Evolutionary conservation across 2,113 vertebrate species (phyloP), one percentile per base, ranked within the genome.

Genomic region (Leptobrachium ailaonicum): DNA sequence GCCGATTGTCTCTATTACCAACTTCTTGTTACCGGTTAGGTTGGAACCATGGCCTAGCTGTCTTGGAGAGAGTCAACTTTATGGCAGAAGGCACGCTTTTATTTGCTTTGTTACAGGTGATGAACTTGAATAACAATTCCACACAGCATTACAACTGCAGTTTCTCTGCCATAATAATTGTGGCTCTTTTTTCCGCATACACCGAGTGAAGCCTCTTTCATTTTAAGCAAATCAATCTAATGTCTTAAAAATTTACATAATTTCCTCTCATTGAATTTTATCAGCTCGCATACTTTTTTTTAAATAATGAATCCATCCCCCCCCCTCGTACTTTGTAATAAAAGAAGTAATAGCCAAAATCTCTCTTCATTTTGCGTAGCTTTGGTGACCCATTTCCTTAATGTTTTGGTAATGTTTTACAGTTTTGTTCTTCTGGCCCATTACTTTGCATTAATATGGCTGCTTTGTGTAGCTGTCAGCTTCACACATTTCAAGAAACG

Each of bases 121-220:
- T 87, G 83, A 84, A 85, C 84, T 83, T 89, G 86, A 87, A 91
- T 89, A 87, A 85, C 78, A 85, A 85, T 88, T 90, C 88, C 86
- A 85, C 80, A 86, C 85, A 86, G 88, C 86, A 89, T 90, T 92
- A 89, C 84, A 85, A 62, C 70, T 87, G 87, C 85, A 82, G 84
- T 90, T 91, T 91, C 85, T 91, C 86, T 87, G 76, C 92, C 89
- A 86, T 83, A 85, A 83, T 89, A 89, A 91, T 89, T 90, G 86
- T 82, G 82, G 82, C 77, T 86, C 84, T 86, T 83, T 80, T 84
- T 80, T 84, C 68, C 82, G 82, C 84, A 85, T 86, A 83, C 82
- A 82, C 84, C 82, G 76, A 80, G 71, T 83, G 71, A 82, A 85
- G 82, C 68, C 83, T 82, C 82, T 86, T 89, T 87, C 75, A 77